Evolutionary conservation across 2,113 vertebrate genomes (phyloP).

Genomic region (Myotis lucifugus): DNA sequence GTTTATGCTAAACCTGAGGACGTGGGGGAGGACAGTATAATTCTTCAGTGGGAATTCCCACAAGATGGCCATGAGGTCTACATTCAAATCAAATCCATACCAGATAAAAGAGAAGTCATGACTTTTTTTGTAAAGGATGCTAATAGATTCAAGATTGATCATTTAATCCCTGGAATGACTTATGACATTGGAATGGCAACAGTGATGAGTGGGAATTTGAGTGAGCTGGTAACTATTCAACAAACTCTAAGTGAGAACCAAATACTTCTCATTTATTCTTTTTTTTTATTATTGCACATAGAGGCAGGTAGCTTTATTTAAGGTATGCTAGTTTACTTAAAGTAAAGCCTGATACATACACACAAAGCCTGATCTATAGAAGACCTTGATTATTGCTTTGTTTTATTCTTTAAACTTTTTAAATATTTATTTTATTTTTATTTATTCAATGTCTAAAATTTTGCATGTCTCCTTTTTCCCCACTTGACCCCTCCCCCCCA

Average conservation of each 20-base stretch:
- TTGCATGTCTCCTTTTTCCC: too few species aligned
- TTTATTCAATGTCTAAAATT: too few species aligned
- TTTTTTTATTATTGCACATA: too few species aligned
- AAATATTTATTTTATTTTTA: too few species aligned
- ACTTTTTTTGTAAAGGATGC: slow-evolving; percentile 81
- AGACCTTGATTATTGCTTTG: too few species aligned
- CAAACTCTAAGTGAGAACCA: slow-evolving; percentile 88
- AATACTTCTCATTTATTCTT: background rate
- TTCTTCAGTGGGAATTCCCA: slow-evolving; percentile 86
- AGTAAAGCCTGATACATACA: too few species aligned
- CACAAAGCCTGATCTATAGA: too few species aligned
- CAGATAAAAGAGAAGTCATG: slow-evolving; percentile 40
- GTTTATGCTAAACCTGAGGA: slow-evolving; percentile 81
- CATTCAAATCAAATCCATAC: slow-evolving; percentile 80
- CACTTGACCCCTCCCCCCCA: too few species aligned
- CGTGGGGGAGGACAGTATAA: slow-evolving; percentile 81
- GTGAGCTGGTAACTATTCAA: slow-evolving; percentile 81
- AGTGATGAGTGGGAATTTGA: slow-evolving; percentile 86
- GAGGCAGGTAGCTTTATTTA: too few species aligned
- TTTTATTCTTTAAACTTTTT: too few species aligned
- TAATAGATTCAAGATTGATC: slow-evolving; percentile 83
- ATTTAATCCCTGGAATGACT: slow-evolving; percentile 86
- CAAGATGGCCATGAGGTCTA: slow-evolving; percentile 81
- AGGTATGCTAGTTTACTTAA: too few species aligned
- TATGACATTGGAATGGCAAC: slow-evolving; percentile 88